Conservation (phyloP, 2,888 invertebrate genomes). For the Myathropa florea region DNA sequence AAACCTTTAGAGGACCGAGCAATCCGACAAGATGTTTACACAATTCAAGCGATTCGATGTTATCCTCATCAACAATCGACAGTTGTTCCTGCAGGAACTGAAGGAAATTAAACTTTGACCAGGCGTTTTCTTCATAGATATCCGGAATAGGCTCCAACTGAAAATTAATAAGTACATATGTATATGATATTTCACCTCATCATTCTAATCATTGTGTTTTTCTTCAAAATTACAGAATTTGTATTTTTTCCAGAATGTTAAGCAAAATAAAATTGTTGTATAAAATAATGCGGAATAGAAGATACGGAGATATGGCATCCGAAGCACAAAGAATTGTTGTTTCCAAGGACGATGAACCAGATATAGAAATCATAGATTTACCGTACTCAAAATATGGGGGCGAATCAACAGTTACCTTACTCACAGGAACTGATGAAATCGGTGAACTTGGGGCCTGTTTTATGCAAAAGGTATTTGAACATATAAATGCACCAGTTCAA, state of each 20-base stretch:
- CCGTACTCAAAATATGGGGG: slow-evolving; percentile 74
- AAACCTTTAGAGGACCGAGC: slow-evolving; percentile 74
- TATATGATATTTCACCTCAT: neutral
- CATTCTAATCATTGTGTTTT: neutral
- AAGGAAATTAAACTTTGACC: slow-evolving; percentile 73
- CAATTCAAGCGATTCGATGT: slow-evolving; percentile 66
- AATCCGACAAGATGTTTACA: slow-evolving; percentile 71
- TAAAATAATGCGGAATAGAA: neutral
- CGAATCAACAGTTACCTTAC: slow-evolving; percentile 72
- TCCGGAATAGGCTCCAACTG: slow-evolving; percentile 64
- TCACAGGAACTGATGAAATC: slow-evolving; percentile 41
- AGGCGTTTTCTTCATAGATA: slow-evolving; percentile 68
- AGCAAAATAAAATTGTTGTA: slow-evolving; percentile 3
- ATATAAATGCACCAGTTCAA: slow-evolving; percentile 74
- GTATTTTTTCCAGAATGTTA: neutral
- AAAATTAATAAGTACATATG: slow-evolving; percentile 2
- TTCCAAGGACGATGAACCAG: slow-evolving; percentile 7
- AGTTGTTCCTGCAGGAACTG: slow-evolving; percentile 72
- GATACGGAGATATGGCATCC: neutral
- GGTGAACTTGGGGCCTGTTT: neutral
- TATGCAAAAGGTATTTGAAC: slow-evolving; percentile 69
- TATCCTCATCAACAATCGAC: slow-evolving; percentile 58
- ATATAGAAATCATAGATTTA: neutral
- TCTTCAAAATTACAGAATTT: neutral
- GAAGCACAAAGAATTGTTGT: neutral